These are phyloP conservation scores for Plebejus argus DNA, from an alignment of 2,888 invertebrate species.

Conservation along the genomic window DNA sequence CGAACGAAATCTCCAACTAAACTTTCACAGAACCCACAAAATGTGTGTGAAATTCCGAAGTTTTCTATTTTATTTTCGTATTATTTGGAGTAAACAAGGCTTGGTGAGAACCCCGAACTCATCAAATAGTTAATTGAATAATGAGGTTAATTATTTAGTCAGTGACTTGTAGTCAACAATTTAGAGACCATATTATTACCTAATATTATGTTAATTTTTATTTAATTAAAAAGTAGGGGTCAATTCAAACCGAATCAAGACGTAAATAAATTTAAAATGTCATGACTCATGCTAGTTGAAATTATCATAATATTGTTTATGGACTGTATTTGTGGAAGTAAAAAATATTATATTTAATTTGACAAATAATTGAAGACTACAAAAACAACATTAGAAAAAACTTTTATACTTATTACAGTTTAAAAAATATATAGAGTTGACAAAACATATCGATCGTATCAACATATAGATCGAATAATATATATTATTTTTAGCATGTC, in stretches of 20 bases:
- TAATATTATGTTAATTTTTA: background rate
- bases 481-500: constrained; percentile 8
- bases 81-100: constrained; percentile 16
- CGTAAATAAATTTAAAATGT: no score
- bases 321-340: no score
- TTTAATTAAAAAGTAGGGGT: background rate
- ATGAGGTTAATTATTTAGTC: background rate
- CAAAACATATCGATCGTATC: background rate
- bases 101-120: background rate
- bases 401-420: no score
- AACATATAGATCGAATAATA: background rate
- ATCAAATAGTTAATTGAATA: background rate
- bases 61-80: constrained; percentile 26
- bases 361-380: no score
- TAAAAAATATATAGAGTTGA: background rate
- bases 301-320: no score
- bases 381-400: no score
- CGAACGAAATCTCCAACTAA: constrained; percentile 10
- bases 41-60: constrained; percentile 5
- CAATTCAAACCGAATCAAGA: no score
- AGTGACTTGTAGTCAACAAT: background rate
- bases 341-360: no score
- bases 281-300: no score
- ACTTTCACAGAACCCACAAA: constrained; percentile 19
- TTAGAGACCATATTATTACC: background rate